Base-by-base conservation (phyloP, 2,888 invertebrate species). In the Pollenia labialis region DNA sequence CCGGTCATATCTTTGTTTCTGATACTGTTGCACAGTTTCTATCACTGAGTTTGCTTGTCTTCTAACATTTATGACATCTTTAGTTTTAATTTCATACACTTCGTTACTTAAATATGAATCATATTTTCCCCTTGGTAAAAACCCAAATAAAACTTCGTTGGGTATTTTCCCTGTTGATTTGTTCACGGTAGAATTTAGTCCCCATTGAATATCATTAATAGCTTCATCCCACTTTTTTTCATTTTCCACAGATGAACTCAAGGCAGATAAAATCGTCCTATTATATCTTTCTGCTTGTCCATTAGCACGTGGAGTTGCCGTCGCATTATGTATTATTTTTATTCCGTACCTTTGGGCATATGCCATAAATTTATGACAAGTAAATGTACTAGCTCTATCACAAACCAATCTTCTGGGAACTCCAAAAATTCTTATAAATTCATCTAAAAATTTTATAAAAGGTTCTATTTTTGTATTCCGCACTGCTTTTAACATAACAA, bases 151-250 rank as follows among this genome's bases (percentile, higher is more conserved):
- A 18, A n/a, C n/a, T 16, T 44, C 62, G 44, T 44, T 42, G 10
- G 62, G 62, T 40, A 44, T 62, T 66, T 66, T 66, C 12, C 48
- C 48, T 9, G 48, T 66, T 11, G 46, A 18, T 23, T 66, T 66
- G 10, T 66, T 48, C 18, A 48, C 23, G 23, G 48, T 66, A 16
- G 66, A 66, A 18, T 66, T 48, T 48, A 62, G 44, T 16, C 62
- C 62, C 62, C 16, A 62, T 40, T 62, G 62, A 42, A 62, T 62
- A 62, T 62, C 62, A 16, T 62, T 16, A 44, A 62, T 14, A 44
- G 10, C 44, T 42, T n/a, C 62, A 62, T 62, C 44, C 44, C 44
- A 62, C 10, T 44, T 62, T 40, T 23, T 62, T 40, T 62, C 42
- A 62, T 44, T 62, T 7, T 62, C 62, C 44, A 62, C 44, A 7